Percentiles rank a stretch among this genome's conserved stretches.
Evolutionary conservation across 2,888 invertebrate genomes (phyloP).

Genomic region (Philhelius pedissequus): DNA sequence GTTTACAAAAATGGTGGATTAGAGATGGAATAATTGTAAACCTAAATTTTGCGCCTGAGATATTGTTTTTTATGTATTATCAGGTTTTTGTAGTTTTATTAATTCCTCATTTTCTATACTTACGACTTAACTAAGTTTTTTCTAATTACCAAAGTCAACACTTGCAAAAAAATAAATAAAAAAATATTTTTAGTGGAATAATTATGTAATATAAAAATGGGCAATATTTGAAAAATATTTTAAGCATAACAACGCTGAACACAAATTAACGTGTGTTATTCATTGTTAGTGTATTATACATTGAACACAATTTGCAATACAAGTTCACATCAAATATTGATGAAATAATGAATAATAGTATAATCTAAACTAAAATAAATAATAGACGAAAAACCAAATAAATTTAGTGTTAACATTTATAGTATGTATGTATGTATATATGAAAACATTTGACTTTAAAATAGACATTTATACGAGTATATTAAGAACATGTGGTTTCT

Average conservation of each 20-base stretch:
- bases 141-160: constrained; percentile 1
- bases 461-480: constrained; percentile 48
- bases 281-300: constrained; percentile 67
- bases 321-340: constrained; percentile 48
- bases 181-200: background rate
- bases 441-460: constrained; percentile 4
- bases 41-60: no score
- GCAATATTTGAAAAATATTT: constrained; percentile 27
- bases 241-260: constrained; percentile 49
- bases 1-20: no score
- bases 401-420: constrained; percentile 20
- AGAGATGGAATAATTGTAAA: no score
- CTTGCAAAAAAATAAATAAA: background rate
- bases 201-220: background rate
- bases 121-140: background rate
- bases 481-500: constrained; percentile 33
- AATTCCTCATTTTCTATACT: background rate
- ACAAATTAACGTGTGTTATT: constrained; percentile 55
- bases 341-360: constrained; percentile 26
- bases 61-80: no score
- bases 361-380: background rate
- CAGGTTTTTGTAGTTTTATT: no score
- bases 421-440: no score
- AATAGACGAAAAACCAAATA: background rate
- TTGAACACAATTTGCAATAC: constrained; percentile 53